Evolutionary conservation across 2,113 vertebrate species (phyloP).

Genomic region (Ibidorhyncha struthersii): DNA sequence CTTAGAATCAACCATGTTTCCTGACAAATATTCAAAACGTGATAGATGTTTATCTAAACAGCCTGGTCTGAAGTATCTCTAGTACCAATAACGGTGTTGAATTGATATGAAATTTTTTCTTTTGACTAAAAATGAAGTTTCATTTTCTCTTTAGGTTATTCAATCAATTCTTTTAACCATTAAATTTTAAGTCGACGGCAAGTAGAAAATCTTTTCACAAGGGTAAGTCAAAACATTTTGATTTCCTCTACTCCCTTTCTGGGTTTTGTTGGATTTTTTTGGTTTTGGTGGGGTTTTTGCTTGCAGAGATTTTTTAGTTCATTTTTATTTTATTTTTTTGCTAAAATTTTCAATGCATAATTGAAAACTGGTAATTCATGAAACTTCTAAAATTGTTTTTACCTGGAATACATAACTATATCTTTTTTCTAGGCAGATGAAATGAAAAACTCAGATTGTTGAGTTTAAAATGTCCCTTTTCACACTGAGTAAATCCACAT

Average conservation of each 20-base stretch:
- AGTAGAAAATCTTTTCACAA: neutral
- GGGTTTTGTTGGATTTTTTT: neutral
- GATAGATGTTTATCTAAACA: neutral
- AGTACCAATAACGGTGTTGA: neutral
- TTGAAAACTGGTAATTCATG: neutral
- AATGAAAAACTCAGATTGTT: neutral
- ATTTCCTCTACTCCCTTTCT: neutral
- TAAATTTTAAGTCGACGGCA: neutral
- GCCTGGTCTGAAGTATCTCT: neutral
- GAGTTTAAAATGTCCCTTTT: neutral
- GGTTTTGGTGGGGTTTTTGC: neutral
- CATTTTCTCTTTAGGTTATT: neutral
- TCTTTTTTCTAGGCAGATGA: neutral
- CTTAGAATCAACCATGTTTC: neutral
- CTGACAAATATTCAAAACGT: rapidly evolving
- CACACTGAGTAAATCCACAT: neutral
- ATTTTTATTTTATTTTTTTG: neutral
- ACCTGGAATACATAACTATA: neutral
- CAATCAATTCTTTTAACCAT: neutral
- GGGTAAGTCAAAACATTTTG: neutral
- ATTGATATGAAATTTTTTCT: neutral
- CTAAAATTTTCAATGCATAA: neutral
- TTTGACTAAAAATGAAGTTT: neutral
- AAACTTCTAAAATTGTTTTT: neutral
- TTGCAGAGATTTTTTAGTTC: neutral